Evolutionary conservation across 2,113 vertebrate species (phyloP).

Genomic region (Boulengeromyrus knoepffleri): DNA sequence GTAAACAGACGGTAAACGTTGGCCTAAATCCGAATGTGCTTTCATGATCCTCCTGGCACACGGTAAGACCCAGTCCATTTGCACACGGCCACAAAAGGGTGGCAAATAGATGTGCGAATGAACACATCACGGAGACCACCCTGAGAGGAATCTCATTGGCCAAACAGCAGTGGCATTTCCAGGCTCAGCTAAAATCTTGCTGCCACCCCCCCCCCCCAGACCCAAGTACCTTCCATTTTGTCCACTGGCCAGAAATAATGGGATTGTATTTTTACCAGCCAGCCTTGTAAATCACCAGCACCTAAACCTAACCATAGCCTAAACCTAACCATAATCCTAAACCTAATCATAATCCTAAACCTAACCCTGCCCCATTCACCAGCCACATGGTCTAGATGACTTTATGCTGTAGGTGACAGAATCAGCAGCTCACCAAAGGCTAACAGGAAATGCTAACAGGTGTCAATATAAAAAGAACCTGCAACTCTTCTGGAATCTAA

Average conservation of each 20-base stretch:
- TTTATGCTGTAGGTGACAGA: not conserved
- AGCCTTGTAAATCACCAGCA: constrained; percentile 63
- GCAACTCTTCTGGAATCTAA: not conserved
- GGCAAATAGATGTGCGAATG: constrained; percentile 19
- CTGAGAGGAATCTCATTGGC: constrained; percentile 39
- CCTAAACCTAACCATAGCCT: not conserved
- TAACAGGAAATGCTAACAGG: not conserved
- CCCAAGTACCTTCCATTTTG: constrained; percentile 52
- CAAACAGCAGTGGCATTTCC: constrained; percentile 36
- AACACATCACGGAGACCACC: constrained; percentile 27
- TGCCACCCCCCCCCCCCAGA: constrained; percentile 40
- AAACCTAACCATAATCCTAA: not conserved
- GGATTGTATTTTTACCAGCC: constrained; percentile 71
- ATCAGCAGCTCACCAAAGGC: not conserved
- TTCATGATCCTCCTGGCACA: not conserved
- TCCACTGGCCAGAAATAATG: constrained; percentile 77
- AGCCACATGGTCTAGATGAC: not conserved
- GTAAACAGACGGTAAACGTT: not conserved
- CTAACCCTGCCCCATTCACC: not conserved
- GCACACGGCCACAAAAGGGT: not conserved
- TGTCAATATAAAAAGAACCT: not conserved
- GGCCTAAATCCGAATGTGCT: not conserved
- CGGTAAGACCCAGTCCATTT: not conserved
- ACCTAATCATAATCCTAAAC: not conserved
- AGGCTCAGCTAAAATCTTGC: constrained; percentile 26